phyloP scores from a whole-genome alignment of 2,888 invertebrate genomes.

The Camponotus fellah region DNA sequence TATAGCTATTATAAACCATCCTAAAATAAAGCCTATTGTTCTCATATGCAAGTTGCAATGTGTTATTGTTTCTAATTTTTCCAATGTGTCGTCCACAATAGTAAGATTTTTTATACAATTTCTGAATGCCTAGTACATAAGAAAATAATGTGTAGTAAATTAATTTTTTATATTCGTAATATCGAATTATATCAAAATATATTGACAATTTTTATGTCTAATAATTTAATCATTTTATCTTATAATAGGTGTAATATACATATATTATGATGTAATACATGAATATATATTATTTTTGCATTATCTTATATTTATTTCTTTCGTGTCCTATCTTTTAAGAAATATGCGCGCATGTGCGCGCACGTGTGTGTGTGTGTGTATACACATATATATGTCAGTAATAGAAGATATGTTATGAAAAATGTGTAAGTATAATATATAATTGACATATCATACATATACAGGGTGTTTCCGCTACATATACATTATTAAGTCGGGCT shows the following conservation, averaged over 20 bases:
- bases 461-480: no score
- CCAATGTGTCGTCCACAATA: slow-evolving; percentile 19
- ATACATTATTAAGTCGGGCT: no score
- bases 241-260: not conserved
- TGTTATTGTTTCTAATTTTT: not conserved
- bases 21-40: not conserved
- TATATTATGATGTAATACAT: not conserved
- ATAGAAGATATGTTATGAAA: no score
- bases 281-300: no score
- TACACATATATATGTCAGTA: no score
- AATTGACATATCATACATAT: no score
- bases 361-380: no score
- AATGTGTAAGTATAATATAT: no score
- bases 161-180: no score
- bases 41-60: not conserved
- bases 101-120: slow-evolving; percentile 12
- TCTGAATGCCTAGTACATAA: not conserved
- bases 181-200: not conserved
- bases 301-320: not conserved
- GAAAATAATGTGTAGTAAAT: not conserved
- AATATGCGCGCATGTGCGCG: no score
- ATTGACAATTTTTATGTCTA: not conserved
- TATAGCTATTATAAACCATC: not conserved
- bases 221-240: not conserved
- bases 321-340: not conserved